Conservation (phyloP, 1,140 invertebrate genomes). For the Antheraea pernyi region DNA sequence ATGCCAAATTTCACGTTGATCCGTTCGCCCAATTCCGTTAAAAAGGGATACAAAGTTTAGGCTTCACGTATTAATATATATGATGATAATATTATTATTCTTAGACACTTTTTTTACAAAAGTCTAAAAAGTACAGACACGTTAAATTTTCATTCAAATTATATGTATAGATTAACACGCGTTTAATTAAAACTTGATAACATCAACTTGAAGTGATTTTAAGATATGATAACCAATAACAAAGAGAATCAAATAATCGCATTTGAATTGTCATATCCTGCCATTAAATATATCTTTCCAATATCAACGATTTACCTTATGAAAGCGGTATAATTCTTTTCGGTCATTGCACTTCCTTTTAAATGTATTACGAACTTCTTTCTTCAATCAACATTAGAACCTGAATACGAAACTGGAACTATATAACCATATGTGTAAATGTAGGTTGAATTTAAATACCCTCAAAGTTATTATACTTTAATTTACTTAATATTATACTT, state of each 20-base stretch:
- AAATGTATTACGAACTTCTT: background rate
- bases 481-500: too few species aligned
- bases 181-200: background rate
- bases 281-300: conserved; percentile 9
- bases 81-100: too few species aligned
- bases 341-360: conserved; percentile 3
- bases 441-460: too few species aligned
- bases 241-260: background rate
- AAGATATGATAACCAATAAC: background rate
- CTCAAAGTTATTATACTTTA: too few species aligned
- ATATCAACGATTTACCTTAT: background rate
- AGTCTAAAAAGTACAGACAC: too few species aligned
- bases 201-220: background rate
- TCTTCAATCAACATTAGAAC: background rate
- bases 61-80: too few species aligned
- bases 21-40: too few species aligned
- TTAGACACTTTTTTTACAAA: too few species aligned
- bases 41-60: too few species aligned
- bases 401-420: background rate
- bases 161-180: background rate
- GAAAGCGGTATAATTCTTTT: conserved; percentile 4
- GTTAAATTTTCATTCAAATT: too few species aligned
- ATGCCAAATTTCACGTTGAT: too few species aligned
- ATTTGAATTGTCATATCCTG: conserved; percentile 2
- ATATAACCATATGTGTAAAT: too few species aligned